phyloP scores from a whole-genome alignment of 2,797 vertebrate genomes.

The Hypotaenidia okinawae region DNA sequence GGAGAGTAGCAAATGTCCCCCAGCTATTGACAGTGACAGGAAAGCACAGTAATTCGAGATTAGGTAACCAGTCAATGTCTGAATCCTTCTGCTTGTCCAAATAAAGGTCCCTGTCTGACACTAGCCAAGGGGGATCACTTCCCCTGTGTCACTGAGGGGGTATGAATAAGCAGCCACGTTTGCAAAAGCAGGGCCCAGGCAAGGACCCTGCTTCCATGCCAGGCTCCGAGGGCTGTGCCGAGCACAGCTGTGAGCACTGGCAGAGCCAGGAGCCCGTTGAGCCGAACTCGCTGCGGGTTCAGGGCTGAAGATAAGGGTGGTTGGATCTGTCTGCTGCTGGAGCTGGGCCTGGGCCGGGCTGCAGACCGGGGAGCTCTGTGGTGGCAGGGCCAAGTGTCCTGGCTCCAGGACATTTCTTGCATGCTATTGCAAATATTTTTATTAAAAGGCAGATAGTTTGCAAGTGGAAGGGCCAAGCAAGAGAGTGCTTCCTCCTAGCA shows the following conservation, averaged over 20 bases:
- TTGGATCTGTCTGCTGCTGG: background rate
- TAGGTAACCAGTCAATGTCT: background rate
- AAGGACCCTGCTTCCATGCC: too few relatives aligned
- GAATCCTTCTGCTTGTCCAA: background rate
- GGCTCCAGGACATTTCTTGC: background rate
- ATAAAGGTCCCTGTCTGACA: too few relatives aligned
- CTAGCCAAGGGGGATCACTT: background rate
- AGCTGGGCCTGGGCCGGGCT: fast-evolving
- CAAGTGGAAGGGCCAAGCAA: background rate
- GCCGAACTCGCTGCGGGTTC: fast-evolving
- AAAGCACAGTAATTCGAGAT: background rate
- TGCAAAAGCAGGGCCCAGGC: background rate
- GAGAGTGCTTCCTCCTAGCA: background rate
- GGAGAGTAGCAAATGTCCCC: background rate
- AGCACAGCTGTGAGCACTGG: background rate
- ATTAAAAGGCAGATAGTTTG: background rate
- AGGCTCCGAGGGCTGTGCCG: background rate
- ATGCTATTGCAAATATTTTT: background rate
- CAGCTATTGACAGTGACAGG: background rate
- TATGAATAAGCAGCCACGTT: background rate
- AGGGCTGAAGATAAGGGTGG: background rate
- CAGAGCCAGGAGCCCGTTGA: background rate
- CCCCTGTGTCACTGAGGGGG: background rate
- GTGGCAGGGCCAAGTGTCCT: background rate
- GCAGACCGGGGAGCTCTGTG: background rate